phyloP scores from a whole-genome alignment of 2,888 invertebrate species.

The Tachina fera region DNA sequence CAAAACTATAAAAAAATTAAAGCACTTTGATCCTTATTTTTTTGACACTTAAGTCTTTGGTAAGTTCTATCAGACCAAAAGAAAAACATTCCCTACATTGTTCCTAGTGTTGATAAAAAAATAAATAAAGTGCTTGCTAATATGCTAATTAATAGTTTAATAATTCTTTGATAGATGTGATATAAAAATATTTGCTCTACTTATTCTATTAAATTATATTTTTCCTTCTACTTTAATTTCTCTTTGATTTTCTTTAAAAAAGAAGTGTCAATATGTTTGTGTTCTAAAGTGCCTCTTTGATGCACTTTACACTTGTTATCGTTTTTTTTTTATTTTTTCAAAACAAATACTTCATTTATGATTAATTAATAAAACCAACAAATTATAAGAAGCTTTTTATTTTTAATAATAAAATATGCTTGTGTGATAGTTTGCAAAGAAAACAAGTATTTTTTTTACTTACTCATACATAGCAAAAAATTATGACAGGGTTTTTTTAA shows the following conservation, averaged over 20 bases:
- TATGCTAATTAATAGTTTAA: constrained; percentile 9
- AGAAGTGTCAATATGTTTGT: constrained; percentile 11
- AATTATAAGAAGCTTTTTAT: background rate
- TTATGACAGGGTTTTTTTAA: too few relatives aligned
- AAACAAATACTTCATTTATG: constrained; percentile 1
- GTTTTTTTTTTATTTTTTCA: background rate
- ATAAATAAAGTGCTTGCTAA: background rate
- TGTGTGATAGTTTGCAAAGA: background rate
- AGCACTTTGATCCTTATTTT: too few relatives aligned
- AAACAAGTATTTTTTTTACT: too few relatives aligned
- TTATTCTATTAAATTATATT: background rate
- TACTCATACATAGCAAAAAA: too few relatives aligned
- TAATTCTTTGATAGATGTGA: constrained; percentile 33
- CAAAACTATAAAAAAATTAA: too few relatives aligned
- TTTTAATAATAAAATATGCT: background rate
- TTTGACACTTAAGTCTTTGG: too few relatives aligned
- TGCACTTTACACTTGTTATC: background rate
- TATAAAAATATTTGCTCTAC: constrained; percentile 52
- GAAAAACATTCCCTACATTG: background rate
- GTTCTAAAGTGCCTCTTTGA: constrained; percentile 11
- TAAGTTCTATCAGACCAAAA: too few relatives aligned
- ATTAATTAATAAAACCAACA: constrained; percentile 10
- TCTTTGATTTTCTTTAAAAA: constrained; percentile 29
- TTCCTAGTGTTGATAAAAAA: background rate
- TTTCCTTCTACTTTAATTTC: constrained; percentile 24